Base-by-base conservation (phyloP, 2,888 invertebrate species). In the Athetis lepigone region DNA sequence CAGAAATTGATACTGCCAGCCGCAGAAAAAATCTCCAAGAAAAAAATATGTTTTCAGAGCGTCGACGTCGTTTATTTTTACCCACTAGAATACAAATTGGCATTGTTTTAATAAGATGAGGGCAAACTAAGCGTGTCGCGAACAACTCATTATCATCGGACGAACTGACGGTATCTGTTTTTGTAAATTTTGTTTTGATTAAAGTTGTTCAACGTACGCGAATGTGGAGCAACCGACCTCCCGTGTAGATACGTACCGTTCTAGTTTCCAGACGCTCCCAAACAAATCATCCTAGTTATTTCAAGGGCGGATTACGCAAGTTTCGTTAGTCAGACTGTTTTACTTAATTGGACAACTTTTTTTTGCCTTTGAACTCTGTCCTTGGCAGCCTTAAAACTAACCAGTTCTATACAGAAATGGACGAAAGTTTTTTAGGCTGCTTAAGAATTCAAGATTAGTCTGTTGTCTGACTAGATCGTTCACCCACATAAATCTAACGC, bases 71-170 rank as follows among this genome's bases (percentile, higher is more conserved):
- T 72, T 77, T 80, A 75, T 81, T 80, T 75, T 81, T 79, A 79
- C 80, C 80, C 77, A 77, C 80, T 75, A 81, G 80, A 80, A 80
- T 80, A 80, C 77, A 81, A 80, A 80, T 80, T 81, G 81, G 65
- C 81, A 80, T 80, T 80, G 80, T 80, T 80, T 80, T 77, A 81
- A 80, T 75, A 80, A 81, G 81, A 81, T 75, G 80, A 69, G 74
- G 77, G 61, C 58, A 46, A 80, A 79, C 81, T 80, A 79, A 80
- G 80, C 77, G 76, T 73, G 80, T 72, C 79, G 80, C 77, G 71
- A 79, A 77, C 80, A 79, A 79, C 77, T 79, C 80, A 81, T 80
- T 79, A 80, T 81, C 74, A 54, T 72, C 62, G 66, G 58, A 56
- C 56, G 55, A 63, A 78, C 79, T 64, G 71, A 40, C 52, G 37